phyloP scores from a whole-genome alignment of 2,113 vertebrate genomes.

The Calyptommatus sinebrachiatus region DNA sequence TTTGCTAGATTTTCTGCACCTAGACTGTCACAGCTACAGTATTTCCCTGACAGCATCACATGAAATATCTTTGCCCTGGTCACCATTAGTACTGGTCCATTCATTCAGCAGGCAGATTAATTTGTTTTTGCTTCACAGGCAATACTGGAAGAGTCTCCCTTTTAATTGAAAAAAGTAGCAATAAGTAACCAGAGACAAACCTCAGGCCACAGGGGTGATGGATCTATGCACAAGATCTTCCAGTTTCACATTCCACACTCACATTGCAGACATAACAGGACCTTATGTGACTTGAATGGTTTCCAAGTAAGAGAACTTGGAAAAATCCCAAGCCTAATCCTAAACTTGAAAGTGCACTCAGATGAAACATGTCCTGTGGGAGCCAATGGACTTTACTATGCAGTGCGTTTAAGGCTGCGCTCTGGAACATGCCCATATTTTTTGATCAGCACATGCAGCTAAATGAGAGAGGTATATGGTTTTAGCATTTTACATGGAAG shows the following conservation, averaged over 20 bases:
- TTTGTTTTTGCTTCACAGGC: no score
- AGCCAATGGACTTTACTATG: background rate
- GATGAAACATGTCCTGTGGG: background rate
- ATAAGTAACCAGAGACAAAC: background rate
- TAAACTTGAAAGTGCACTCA: background rate
- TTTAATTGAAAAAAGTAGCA: background rate
- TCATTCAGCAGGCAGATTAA: no score
- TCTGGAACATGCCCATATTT: background rate
- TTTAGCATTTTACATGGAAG: no score
- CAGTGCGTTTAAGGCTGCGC: background rate
- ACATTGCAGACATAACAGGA: conserved; percentile 6
- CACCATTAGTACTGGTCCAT: no score
- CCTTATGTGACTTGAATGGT: conserved; percentile 20
- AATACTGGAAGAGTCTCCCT: background rate
- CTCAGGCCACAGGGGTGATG: background rate
- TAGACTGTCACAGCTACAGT: no score
- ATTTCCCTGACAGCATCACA: no score
- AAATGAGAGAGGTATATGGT: background rate
- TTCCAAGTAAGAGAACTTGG: conserved; percentile 8
- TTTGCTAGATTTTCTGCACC: no score
- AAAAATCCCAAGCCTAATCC: conserved; percentile 7
- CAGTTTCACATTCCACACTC: background rate
- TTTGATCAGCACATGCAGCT: background rate
- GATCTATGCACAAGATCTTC: conserved; percentile 21
- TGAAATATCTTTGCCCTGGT: no score